Evolutionary conservation across 2,888 invertebrate genomes (phyloP), one percentile per base, ranked within the genome.

Genomic region (Scrobipalpa costella): DNA sequence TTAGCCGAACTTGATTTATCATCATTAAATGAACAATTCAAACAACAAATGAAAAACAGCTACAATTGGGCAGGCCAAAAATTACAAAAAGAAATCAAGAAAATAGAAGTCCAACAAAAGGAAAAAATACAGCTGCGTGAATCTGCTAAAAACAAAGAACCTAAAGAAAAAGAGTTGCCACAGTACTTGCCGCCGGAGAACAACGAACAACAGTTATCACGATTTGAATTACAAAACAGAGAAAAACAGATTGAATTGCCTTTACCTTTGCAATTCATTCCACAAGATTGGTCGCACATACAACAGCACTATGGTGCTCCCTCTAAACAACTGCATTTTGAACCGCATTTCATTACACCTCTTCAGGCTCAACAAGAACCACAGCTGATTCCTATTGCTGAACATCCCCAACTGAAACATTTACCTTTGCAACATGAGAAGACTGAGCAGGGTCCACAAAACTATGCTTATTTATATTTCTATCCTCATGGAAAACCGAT

Each of bases 401-500:
- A 61, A 21, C 40, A 19, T 38, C 52, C 19, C 15, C 50, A 61
- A n/a, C 8, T 61, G 36, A 38, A 50, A 2, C 61, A 61, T 13
- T 34, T 21, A 19, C 38, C 57, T 38, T 59, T 27, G 27, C 47
- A 15, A 15, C 47, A 49, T n/a, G 50, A 27, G 33, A 64, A 62
- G 15, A 19, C 55, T 27, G 38, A 61, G 17, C 50, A 7, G 11
- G 19, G 27, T 17, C 62, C 65, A 33, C 61, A 65, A 33, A 65
- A 65, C 17, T 65, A 65, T 17, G 65, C 65, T 11, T 65, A 65
- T 27, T n/a, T 65, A 13, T 65, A 65, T 33, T 57, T 65, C n/a
- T 65, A 65, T n/a, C 65, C 64, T 6, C 36, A 55, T 40, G 61
- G 61, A 13, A 62, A 63, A 40, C 62, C 47, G 9, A 44, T 59